Evolutionary conservation across 64 coral and sea anemone species (phyloP).

Genomic region (Exaiptasia diaphana): DNA sequence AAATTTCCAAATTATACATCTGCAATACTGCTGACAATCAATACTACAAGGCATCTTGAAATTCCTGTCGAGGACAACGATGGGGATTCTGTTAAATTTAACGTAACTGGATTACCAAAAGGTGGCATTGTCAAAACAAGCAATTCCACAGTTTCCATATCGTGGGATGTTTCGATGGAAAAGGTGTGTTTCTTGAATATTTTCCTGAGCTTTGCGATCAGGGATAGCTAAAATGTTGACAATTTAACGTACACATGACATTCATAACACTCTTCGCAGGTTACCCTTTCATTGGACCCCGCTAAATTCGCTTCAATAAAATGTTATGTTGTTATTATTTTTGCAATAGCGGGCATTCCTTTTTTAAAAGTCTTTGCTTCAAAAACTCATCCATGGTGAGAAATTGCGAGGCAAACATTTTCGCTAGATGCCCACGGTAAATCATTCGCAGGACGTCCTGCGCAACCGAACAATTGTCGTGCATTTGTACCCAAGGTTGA

Average conservation of each 20-base stretch:
- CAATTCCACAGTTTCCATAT: neutral
- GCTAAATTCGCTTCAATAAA: neutral
- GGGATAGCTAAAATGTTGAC: neutral
- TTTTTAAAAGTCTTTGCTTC: neutral
- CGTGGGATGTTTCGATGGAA: neutral
- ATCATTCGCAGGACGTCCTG: too few species aligned
- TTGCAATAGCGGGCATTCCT: neutral
- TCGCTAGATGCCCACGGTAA: too few species aligned
- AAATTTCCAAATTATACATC: conserved; percentile 7
- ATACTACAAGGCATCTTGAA: neutral
- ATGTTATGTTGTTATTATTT: neutral
- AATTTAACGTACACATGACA: neutral
- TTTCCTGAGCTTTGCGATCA: neutral
- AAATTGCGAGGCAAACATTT: too few species aligned
- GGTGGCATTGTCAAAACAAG: neutral
- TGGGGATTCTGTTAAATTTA: conserved; percentile 24
- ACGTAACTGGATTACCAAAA: conserved; percentile 19
- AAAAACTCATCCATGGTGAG: too few species aligned
- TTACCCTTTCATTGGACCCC: neutral
- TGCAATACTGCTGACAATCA: conserved; percentile 1
- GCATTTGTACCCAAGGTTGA: too few species aligned
- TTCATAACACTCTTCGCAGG: neutral
- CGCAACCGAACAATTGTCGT: too few species aligned
- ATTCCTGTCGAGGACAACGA: conserved; percentile 23
- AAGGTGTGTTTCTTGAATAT: conserved; percentile 4